Evolutionary conservation across 1,140 invertebrate species (phyloP).

Genomic region (Drosophila punjabiensis): DNA sequence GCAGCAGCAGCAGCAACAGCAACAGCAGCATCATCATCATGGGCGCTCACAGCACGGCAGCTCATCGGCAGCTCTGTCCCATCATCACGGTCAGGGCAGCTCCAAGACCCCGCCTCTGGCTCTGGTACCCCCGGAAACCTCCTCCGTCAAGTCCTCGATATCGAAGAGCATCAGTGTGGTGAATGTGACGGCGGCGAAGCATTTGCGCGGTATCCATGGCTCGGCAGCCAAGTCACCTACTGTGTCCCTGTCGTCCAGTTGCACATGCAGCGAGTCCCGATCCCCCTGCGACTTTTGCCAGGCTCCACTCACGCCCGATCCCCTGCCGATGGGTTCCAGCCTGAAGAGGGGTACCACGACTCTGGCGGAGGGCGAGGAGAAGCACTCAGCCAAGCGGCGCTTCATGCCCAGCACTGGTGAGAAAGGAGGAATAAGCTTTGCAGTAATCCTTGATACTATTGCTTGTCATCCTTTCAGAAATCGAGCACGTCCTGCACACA

Average conservation of each 20-base stretch:
- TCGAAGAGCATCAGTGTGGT: constrained; percentile 85
- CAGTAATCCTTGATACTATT: background rate
- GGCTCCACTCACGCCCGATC: constrained; percentile 50
- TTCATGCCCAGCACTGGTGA: constrained; percentile 68
- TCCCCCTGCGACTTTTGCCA: constrained; percentile 60
- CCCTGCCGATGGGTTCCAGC: background rate
- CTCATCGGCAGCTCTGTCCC: constrained; percentile 21
- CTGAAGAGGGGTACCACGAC: constrained; percentile 47
- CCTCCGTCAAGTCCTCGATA: constrained; percentile 86
- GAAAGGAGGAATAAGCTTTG: background rate
- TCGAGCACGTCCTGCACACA: constrained; percentile 65
- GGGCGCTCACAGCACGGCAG: constrained; percentile 22
- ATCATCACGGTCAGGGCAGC: constrained; percentile 38
- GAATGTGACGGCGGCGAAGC: constrained; percentile 75
- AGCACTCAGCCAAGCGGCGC: constrained; percentile 51
- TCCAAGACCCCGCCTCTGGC: constrained; percentile 82
- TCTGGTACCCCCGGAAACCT: constrained; percentile 86
- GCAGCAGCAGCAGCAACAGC: background rate
- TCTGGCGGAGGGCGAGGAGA: constrained; percentile 38
- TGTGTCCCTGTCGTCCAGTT: constrained; percentile 30
- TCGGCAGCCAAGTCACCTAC: constrained; percentile 52
- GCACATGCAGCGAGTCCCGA: constrained; percentile 51
- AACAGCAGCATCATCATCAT: constrained; percentile 29
- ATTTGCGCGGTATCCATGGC: constrained; percentile 58
- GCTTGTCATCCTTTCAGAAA: constrained; percentile 43